phyloP scores from a whole-genome alignment of 2,113 vertebrate genomes.

The Rhegmatorhina hoffmannsi region DNA sequence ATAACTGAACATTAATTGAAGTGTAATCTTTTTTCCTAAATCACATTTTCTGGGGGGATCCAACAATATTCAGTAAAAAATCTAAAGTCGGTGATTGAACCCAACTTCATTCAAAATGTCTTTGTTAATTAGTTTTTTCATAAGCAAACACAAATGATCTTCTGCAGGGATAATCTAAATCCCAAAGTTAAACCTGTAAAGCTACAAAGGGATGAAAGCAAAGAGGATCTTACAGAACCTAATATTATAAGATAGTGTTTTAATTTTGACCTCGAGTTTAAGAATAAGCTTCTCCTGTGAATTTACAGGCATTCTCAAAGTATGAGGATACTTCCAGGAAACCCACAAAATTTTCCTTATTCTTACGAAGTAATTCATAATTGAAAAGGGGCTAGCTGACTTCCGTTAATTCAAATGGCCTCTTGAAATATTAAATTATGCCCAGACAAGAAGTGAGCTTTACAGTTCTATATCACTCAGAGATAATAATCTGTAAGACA shows the following conservation, averaged over 20 bases:
- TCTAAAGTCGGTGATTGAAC: neutral
- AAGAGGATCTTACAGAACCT: neutral
- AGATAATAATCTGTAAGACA: slow-evolving; percentile 45
- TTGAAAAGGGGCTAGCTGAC: slow-evolving; percentile 46
- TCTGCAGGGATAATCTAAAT: neutral
- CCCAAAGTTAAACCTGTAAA: neutral
- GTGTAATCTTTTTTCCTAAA: neutral
- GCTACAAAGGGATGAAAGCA: neutral
- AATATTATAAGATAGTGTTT: neutral
- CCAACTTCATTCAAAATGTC: neutral
- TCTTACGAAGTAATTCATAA: slow-evolving; percentile 29
- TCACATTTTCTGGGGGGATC: neutral
- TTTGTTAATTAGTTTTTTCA: neutral
- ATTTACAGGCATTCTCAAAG: neutral
- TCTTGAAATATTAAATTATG: slow-evolving; percentile 62
- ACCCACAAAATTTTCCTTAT: slow-evolving; percentile 38
- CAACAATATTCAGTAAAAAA: neutral
- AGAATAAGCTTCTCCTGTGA: neutral
- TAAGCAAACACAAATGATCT: neutral
- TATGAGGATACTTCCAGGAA: neutral
- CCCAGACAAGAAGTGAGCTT: slow-evolving; percentile 50
- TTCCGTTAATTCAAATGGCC: slow-evolving; percentile 55
- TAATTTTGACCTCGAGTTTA: neutral
- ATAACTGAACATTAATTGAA: neutral
- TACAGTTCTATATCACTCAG: slow-evolving; percentile 50